phyloP scores from a whole-genome alignment of 2,888 invertebrate genomes.

The Acleris holmiana region DNA sequence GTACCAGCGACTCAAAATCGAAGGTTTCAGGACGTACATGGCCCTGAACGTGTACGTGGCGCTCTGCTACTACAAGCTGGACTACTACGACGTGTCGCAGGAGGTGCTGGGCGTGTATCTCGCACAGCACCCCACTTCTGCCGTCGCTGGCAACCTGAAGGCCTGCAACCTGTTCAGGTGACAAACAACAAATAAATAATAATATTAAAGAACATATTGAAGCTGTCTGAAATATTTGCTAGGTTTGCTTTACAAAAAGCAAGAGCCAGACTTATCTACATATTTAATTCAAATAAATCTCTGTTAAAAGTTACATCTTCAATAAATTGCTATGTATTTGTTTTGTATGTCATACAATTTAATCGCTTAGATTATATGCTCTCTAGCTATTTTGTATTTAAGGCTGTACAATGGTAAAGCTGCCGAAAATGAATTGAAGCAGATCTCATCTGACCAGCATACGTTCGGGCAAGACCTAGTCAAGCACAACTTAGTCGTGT shows the following conservation, averaged over 20 bases:
- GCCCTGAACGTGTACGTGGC: constrained; percentile 99
- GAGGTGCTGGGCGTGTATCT: constrained; percentile 98
- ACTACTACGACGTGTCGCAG: constrained; percentile 99
- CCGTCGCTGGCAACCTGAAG: constrained; percentile 97
- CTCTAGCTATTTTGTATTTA: constrained; percentile 20
- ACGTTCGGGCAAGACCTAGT: constrained; percentile 96
- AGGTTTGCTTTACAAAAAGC: no score
- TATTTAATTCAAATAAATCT: no score
- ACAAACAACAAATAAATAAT: not conserved
- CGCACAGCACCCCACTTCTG: constrained; percentile 95
- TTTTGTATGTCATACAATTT: no score
- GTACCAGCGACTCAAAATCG: no score
- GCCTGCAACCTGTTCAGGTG: constrained; percentile 86
- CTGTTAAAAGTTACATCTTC: no score
- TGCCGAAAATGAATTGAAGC: constrained; percentile 96
- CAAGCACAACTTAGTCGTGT: constrained; percentile 97
- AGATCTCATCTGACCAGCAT: constrained; percentile 89
- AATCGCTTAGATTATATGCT: no score
- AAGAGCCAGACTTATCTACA: no score
- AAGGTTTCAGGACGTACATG: constrained; percentile 88
- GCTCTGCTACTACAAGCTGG: constrained; percentile 98
- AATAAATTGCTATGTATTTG: no score
- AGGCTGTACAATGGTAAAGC: constrained; percentile 97
- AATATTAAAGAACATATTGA: no score
- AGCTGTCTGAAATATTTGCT: no score